These are phyloP conservation scores for Rhagoletis pomonella DNA, from an alignment of 1,140 invertebrate species.

Conservation along the genomic window DNA sequence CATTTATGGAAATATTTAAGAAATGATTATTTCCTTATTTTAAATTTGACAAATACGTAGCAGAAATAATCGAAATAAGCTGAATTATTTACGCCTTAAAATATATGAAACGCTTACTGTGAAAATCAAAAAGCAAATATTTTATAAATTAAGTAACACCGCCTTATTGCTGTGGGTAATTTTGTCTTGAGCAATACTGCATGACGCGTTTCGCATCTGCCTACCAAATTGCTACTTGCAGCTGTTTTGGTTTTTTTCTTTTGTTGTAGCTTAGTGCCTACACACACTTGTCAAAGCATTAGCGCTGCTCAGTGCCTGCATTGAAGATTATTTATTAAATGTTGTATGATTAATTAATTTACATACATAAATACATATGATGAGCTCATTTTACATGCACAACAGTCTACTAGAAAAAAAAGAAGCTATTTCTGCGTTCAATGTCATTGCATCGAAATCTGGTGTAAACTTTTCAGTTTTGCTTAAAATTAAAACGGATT, in stretches of 20 bases:
- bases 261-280: background rate
- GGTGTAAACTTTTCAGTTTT: no score
- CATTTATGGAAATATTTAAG: no score
- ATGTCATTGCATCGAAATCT: background rate
- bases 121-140: background rate
- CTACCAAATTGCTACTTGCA: background rate
- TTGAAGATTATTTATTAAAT: background rate
- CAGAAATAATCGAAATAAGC: no score
- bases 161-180: no score
- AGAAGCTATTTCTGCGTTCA: no score
- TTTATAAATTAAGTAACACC: no score
- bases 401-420: background rate
- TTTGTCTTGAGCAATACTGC: no score
- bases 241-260: background rate
- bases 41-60: no score
- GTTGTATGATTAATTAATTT: constrained; percentile 11
- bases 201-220: constrained; percentile 20
- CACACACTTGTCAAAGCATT: constrained; percentile 25
- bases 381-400: background rate
- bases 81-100: background rate
- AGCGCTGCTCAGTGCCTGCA: background rate
- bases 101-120: background rate
- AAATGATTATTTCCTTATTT: no score
- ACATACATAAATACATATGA: background rate
- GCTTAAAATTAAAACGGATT: background rate